Conservation (phyloP, 2,888 invertebrate species). For the Ophion slaviceki region DNA sequence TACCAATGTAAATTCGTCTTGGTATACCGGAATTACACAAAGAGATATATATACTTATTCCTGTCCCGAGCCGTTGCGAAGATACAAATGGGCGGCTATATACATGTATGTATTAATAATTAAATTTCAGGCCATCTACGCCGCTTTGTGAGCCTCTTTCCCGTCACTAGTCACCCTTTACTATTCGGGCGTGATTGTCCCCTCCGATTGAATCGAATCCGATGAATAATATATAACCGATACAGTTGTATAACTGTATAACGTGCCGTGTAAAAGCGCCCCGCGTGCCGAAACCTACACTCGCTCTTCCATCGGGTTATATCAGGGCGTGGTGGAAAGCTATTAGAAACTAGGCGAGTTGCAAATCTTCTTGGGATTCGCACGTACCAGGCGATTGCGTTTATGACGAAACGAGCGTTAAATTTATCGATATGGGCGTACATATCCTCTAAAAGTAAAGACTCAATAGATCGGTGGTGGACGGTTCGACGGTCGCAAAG, state of each 20-base stretch:
- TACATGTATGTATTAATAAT: slow-evolving; percentile 29
- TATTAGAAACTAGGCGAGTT: neutral
- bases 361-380: slow-evolving; percentile 12
- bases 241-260: slow-evolving; percentile 35
- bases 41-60: slow-evolving; percentile 13
- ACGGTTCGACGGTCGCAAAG: too few relatives aligned
- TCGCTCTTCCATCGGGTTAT: neutral
- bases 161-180: slow-evolving; percentile 27
- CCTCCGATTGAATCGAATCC: slow-evolving; percentile 31
- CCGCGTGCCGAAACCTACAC: neutral
- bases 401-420: slow-evolving; percentile 2
- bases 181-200: slow-evolving; percentile 27
- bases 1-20: slow-evolving; percentile 35
- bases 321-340: slow-evolving; percentile 29
- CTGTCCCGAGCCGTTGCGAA: neutral
- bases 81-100: slow-evolving; percentile 13
- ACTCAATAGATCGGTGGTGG: neutral
- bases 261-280: slow-evolving; percentile 26
- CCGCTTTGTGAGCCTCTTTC: neutral
- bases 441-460: slow-evolving; percentile 1
- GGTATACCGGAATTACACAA: neutral
- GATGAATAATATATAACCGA: slow-evolving; percentile 48
- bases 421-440: slow-evolving; percentile 43
- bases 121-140: slow-evolving; percentile 29
- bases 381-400: neutral